Evolutionary conservation across 2,113 vertebrate genomes (phyloP).

Genomic region (Rhynchomys soricoides): DNA sequence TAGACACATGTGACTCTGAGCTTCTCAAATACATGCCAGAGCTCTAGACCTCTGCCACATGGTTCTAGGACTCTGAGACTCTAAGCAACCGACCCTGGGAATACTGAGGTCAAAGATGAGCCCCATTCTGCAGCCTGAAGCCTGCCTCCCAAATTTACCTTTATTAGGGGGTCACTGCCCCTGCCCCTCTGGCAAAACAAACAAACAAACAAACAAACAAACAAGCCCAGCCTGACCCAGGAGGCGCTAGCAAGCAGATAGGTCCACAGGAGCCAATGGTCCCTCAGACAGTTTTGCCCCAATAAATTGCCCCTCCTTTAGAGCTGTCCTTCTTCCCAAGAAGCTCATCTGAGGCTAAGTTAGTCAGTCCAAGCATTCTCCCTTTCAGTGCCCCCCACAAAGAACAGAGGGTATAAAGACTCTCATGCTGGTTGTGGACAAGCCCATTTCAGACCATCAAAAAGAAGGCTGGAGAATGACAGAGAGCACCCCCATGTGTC

Average conservation of each 20-base stretch:
- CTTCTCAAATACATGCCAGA: neutral
- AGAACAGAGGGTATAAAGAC: neutral
- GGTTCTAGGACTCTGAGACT: neutral
- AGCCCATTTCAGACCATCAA: neutral
- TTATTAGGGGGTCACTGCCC: neutral
- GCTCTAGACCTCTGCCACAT: neutral
- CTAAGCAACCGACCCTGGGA: neutral
- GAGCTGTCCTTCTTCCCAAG: neutral
- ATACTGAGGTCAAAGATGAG: neutral
- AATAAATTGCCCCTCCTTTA: neutral
- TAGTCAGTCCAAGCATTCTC: neutral
- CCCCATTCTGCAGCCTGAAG: neutral
- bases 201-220: neutral
- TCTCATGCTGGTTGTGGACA: neutral
- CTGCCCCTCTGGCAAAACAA: neutral
- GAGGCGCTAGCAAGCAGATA: neutral
- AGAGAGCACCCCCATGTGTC: neutral
- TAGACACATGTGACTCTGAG: neutral
- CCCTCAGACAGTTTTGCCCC: neutral
- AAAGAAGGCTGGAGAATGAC: neutral
- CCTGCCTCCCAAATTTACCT: neutral
- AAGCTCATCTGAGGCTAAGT: neutral
- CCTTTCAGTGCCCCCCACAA: neutral
- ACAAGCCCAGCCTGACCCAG: fast-evolving
- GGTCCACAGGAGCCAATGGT: neutral